Evolutionary conservation across 2,888 invertebrate species (phyloP), one percentile per base, ranked within the genome.

Genomic region (Galerucella calmariensis): DNA sequence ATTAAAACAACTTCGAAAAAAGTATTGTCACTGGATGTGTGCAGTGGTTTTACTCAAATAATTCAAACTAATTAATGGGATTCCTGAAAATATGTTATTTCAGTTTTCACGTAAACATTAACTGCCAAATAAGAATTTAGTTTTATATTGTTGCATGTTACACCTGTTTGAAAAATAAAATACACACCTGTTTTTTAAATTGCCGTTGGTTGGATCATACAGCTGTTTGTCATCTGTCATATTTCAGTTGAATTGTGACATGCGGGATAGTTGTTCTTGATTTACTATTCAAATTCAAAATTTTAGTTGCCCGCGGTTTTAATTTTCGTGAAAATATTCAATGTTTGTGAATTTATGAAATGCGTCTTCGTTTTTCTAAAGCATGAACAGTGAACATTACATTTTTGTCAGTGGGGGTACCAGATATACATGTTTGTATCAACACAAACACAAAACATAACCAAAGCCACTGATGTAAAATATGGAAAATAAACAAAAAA

Each of bases 261-360:
- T 61, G 61, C 27, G 61, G 35, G 24, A 35, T n/a, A 61, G 61
- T 61, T 61, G 27, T 35, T 61, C 12, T 35, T 61, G 61, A 61
- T 61, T 27, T 35, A 61, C 14, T 35, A 35, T 61, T 61, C 35
- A 35, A 61, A 61, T 61, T 61, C 61, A 61, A 61, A 61, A 61
- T 61, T 61, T 61, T 61, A 12, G 61, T 61, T 61, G 35, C 61
- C 27, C 61, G 61, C 61, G 61, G 27, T 61, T 61, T 61, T n/a
- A 61, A 59, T 12, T 61, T 61, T 61, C 20, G 27, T 59, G 14
- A 61, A 61, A 61, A 61, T 61, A 27, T 61, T n/a, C 12, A 20
- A 35, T 27, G 35, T 61, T 14, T 61, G 61, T 11, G 12, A 35
- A n/a, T 35, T 35, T 27, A 61, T n/a, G 8, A 35, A 2, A 24